phyloP scores from a whole-genome alignment of 2,888 invertebrate species.

The Tortricodes alternella region DNA sequence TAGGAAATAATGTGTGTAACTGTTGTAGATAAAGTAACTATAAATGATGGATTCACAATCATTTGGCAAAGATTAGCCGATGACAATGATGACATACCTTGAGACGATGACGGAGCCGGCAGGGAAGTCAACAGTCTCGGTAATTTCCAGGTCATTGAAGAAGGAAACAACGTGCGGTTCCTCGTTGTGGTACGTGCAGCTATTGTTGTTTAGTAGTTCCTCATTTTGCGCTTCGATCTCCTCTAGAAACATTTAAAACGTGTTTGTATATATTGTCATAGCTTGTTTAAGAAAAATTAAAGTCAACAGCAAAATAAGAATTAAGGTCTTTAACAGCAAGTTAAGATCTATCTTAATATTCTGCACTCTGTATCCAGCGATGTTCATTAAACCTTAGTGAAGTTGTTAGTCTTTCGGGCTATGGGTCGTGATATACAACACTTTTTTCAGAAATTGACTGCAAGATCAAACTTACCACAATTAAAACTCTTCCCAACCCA shows the following conservation, averaged over 20 bases:
- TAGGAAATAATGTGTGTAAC: too few species aligned
- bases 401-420: too few species aligned
- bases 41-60: too few species aligned
- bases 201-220: slow-evolving; percentile 84
- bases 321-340: too few species aligned
- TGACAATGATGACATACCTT: slow-evolving; percentile 62
- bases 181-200: slow-evolving; percentile 89
- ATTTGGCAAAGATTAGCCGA: not conserved
- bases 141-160: slow-evolving; percentile 89
- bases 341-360: too few species aligned
- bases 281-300: too few species aligned
- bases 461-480: slow-evolving; percentile 84
- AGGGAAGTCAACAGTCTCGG: slow-evolving; percentile 90
- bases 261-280: too few species aligned
- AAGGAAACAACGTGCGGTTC: slow-evolving; percentile 92
- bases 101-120: slow-evolving; percentile 87
- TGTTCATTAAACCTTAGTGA: too few species aligned
- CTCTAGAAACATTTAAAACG: slow-evolving; percentile 51
- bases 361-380: too few species aligned
- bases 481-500: slow-evolving; percentile 92
- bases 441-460: not conserved
- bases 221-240: slow-evolving; percentile 74
- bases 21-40: too few species aligned
- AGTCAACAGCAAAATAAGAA: not conserved
- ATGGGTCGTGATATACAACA: too few species aligned